Evolutionary conservation across 2,888 invertebrate genomes (phyloP).

Genomic region (Oscheius myriophilus): DNA sequence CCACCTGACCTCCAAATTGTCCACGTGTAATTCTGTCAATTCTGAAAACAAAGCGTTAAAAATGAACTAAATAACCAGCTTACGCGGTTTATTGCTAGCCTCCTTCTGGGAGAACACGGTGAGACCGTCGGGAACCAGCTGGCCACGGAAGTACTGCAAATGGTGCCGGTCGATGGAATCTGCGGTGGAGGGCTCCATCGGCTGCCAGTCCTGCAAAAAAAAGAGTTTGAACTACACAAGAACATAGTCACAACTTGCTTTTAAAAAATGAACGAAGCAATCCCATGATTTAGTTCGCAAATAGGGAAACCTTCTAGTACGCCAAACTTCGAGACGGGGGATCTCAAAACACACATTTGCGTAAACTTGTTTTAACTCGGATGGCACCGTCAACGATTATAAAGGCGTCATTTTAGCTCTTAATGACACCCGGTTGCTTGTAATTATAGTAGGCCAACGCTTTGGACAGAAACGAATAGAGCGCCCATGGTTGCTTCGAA

Average conservation of each 20-base stretch:
- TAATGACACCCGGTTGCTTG: no score
- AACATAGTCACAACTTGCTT: neutral
- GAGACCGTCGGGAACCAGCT: slow-evolving; percentile 65
- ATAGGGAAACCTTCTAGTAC: no score
- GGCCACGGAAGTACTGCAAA: slow-evolving; percentile 75
- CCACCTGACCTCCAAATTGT: slow-evolving; percentile 79
- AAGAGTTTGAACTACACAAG: neutral
- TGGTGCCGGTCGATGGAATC: slow-evolving; percentile 77
- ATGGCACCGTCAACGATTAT: no score
- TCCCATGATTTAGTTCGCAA: neutral
- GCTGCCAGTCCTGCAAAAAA: slow-evolving; percentile 73
- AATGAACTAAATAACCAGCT: slow-evolving; percentile 7
- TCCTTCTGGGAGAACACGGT: slow-evolving; percentile 66
- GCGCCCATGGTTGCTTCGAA: no score
- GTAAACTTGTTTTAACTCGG: no score
- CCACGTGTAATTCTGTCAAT: slow-evolving; percentile 75
- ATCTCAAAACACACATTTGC: no score
- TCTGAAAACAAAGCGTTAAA: slow-evolving; percentile 72
- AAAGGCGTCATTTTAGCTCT: no score
- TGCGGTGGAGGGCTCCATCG: slow-evolving; percentile 76
- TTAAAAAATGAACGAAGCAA: no score
- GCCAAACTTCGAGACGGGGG: no score
- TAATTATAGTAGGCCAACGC: no score
- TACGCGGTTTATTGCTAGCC: slow-evolving; percentile 69
- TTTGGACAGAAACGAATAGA: no score